Evolutionary conservation across 2,797 vertebrate species (phyloP), one percentile per base, ranked within the genome.

Genomic region (Fratercula arctica): DNA sequence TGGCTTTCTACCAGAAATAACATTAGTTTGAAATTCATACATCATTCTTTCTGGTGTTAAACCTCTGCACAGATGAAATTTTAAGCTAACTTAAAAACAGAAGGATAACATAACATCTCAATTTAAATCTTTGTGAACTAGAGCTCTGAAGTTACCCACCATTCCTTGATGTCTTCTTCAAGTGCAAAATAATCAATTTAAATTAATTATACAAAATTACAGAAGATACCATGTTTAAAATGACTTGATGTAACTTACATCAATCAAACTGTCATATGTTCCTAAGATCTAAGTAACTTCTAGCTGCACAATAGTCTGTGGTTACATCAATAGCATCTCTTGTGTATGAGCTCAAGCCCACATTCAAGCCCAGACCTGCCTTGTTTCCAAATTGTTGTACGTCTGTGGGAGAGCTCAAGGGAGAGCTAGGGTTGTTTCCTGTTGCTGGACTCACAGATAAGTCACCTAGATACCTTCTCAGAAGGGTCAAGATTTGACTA

Each of bases 171-270:
- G 18, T 39, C 11, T 10, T 72, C 77, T 91, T 77, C 87, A 83
- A 96, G 77, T 64, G 37, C 6, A 82, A 84, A 92, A 77, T 78
- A 91, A 92, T 88, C 11, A 90, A 60, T 85, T 94, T 90, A 59
- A 90, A 93, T 43, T 81, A 87, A 95, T 89, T 67, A 69, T 15
- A 75, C 28, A 48, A 74, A 88, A 67, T 68, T 91, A 82, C 31
- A 70, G 29, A 67, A 94, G 64, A 72, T 28, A 75, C 3, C 31
- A 68, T 77, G 57, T 61, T 94, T 92, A 90, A 95, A 89, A 45
- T 70, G 3, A 96, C 89, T 75, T 84, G 33, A 73, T 69, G 24
- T 53, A 93, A 88, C 67, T 76, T 50, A 59, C 33, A 85, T 86
- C 67, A 81, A 72, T 93, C 93, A 82, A 86, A 80, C n/a, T 70